These are phyloP conservation scores for Lonchura striata DNA, from an alignment of 2,113 vertebrate genomes.

Conservation along the genomic window DNA sequence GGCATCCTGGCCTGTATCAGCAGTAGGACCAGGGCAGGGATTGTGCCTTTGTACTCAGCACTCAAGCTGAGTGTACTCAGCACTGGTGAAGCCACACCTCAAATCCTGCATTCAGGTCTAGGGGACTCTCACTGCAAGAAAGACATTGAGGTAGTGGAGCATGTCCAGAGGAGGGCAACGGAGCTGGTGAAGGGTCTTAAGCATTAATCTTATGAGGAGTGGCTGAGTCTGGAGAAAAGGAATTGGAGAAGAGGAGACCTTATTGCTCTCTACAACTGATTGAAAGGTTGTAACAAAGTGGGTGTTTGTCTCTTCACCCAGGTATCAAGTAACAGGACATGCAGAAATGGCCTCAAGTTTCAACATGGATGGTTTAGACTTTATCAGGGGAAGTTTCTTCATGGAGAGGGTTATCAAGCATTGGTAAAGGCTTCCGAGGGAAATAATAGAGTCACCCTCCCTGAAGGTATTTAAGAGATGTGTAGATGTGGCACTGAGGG, in stretches of 20 bases:
- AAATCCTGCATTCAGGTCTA: accelerated
- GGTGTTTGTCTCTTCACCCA: not conserved
- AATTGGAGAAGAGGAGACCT: not conserved
- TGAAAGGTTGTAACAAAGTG: not conserved
- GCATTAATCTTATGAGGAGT: not conserved
- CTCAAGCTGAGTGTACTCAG: accelerated
- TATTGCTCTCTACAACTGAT: not conserved
- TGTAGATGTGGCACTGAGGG: not conserved
- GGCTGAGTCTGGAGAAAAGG: not conserved
- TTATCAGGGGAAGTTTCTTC: not conserved
- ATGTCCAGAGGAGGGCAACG: accelerated
- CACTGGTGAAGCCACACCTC: accelerated
- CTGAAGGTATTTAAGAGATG: not conserved
- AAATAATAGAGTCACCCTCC: not conserved
- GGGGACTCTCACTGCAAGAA: not conserved
- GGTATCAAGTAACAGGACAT: not conserved
- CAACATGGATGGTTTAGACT: not conserved
- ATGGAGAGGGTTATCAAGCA: not conserved
- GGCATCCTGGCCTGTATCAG: not conserved
- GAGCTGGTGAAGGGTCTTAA: not conserved
- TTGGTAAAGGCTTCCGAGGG: not conserved
- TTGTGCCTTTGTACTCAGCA: accelerated
- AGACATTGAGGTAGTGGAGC: not conserved
- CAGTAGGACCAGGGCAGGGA: not conserved
- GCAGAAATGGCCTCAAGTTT: not conserved